Conservation (phyloP, 1,140 invertebrate genomes). For the fruit fly (Drosophila melanogaster) region Release_6_plus_ISO1_MT NC_004354.4:21953001-21953500, state of each 20-base stretch:
- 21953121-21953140: too few species aligned
- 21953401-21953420: conserved; percentile 3
- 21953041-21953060: too few species aligned
- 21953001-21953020: too few species aligned
- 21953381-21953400: conserved; percentile 8
- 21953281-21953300: background rate
- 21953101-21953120: too few species aligned
- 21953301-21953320: background rate
- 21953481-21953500: conserved; percentile 1
- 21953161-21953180: too few species aligned
- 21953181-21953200: too few species aligned
- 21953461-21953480: conserved; percentile 1
- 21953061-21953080: too few species aligned
- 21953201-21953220: too few species aligned
- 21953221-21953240: too few species aligned
- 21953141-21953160: too few species aligned
- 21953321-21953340: background rate
- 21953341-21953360: background rate
- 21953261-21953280: conserved; percentile 3
- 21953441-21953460: conserved; percentile 13
- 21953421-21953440: background rate
- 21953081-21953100: too few species aligned
- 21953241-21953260: background rate
- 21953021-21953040: too few species aligned
- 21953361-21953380: background rate